A percentile compares a stretch with the other conserved stretches of the same genome.
Evolutionary conservation across 2,888 invertebrate species (phyloP).

Genomic region (Eristalis tenax): DNA sequence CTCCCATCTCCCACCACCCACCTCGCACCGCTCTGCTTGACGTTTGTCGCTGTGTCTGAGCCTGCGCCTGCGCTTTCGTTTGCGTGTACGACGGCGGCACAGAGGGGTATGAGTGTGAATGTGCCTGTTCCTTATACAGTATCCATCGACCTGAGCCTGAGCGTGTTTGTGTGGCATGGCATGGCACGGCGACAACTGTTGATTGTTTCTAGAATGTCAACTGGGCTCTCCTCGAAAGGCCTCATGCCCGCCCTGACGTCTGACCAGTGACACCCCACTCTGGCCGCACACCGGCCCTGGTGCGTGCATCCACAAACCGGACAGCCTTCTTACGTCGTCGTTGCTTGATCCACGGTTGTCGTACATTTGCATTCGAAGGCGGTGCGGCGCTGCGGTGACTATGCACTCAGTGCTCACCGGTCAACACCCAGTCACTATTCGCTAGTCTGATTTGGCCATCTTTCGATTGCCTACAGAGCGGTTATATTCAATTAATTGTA

Average conservation of each 20-base stretch:
- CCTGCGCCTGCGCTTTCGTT: conserved; percentile 7
- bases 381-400: conserved; percentile 10
- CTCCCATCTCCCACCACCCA: not conserved
- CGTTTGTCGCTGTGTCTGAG: not conserved
- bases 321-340: conserved; percentile 64
- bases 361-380: conserved; percentile 63
- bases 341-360: conserved; percentile 43
- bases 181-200: conserved; percentile 48
- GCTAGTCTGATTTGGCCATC: conserved; percentile 64
- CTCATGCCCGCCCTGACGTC: conserved; percentile 50
- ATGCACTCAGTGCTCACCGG: conserved; percentile 34
- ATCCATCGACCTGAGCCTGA: too few relatives aligned
- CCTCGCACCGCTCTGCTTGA: too few relatives aligned
- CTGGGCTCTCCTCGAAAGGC: conserved; percentile 46
- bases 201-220: conserved; percentile 70
- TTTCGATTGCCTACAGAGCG: conserved; percentile 55
- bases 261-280: conserved; percentile 17
- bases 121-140: conserved; percentile 50
- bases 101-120: not conserved
- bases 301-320: conserved; percentile 48
- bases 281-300: conserved; percentile 6
- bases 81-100: not conserved
- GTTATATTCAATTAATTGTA: conserved; percentile 69
- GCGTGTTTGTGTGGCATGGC: conserved; percentile 41
- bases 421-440: not conserved